Evolutionary conservation across 1,140 invertebrate genomes (phyloP).

Genomic region (Formica exsecta): DNA sequence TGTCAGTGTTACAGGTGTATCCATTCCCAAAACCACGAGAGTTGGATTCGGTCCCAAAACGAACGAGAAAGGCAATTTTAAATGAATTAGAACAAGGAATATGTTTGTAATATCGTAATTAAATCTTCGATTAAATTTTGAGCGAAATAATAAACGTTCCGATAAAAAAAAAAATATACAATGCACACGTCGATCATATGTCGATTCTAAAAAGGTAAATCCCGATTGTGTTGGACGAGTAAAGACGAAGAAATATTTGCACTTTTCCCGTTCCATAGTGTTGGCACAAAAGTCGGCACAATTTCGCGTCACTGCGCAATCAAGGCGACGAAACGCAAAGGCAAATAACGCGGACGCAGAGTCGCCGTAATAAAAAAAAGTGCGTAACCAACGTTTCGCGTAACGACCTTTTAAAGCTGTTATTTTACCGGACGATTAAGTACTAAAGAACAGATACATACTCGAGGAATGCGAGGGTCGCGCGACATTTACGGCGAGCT

Average conservation of each 20-base stretch:
- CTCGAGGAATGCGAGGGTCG: slow-evolving; percentile 5
- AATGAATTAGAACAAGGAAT: slow-evolving; percentile 40
- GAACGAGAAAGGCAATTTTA: slow-evolving; percentile 60
- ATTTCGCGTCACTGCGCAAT: slow-evolving; percentile 46
- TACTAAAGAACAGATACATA: slow-evolving; percentile 33
- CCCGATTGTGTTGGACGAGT: not conserved
- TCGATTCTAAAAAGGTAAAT: not conserved
- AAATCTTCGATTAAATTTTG: not conserved
- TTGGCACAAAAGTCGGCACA: slow-evolving; percentile 1
- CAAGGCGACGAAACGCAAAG: slow-evolving; percentile 56
- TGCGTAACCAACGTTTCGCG: slow-evolving; percentile 53
- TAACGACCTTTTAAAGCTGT: slow-evolving; percentile 58
- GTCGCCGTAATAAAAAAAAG: slow-evolving; percentile 51
- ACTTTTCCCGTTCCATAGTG: not conserved
- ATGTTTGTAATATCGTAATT: slow-evolving; percentile 2
- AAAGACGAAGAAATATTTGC: not conserved
- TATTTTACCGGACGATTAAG: slow-evolving; percentile 59
- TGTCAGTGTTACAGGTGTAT: slow-evolving; percentile 44
- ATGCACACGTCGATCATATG: not conserved
- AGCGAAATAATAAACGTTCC: not conserved
- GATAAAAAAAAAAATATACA: not conserved
- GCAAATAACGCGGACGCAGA: slow-evolving; percentile 46
- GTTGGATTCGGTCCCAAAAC: not conserved
- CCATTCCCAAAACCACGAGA: slow-evolving; percentile 22
- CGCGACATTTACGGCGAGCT: slow-evolving; percentile 7